These are phyloP conservation scores for Egretta garzetta DNA, from an alignment of 2,113 vertebrate species.

Conservation along the genomic window DNA sequence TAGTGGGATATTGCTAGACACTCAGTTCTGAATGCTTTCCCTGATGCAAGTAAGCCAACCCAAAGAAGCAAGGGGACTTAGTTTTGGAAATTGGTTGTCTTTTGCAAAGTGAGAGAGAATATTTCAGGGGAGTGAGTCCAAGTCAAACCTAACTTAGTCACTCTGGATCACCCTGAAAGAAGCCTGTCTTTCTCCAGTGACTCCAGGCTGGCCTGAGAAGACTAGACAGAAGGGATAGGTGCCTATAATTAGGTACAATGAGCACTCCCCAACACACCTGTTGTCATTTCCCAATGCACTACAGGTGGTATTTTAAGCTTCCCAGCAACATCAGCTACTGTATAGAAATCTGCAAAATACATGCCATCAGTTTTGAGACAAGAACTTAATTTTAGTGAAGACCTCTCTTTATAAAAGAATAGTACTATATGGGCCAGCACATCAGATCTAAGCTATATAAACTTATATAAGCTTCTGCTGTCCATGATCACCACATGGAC, in stretches of 20 bases:
- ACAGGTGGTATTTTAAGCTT: conserved; percentile 3
- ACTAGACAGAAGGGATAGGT: not conserved
- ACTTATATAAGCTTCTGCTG: conserved; percentile 25
- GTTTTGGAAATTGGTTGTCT: not conserved
- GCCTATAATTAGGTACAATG: not conserved
- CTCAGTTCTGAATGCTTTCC: not conserved
- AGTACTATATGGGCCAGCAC: not conserved
- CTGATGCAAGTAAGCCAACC: not conserved
- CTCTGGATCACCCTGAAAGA: not conserved
- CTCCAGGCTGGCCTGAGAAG: not conserved
- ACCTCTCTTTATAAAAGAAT: conserved; percentile 16
- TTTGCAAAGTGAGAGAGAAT: not conserved
- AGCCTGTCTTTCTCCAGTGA: not conserved
- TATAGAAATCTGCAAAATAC: not conserved
- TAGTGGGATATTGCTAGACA: not conserved
- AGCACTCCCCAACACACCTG: not conserved
- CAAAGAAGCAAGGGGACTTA: not conserved
- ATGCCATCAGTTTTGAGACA: not conserved
- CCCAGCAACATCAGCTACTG: not conserved
- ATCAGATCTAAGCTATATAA: not conserved
- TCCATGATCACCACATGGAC: not conserved
- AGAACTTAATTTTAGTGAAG: not conserved
- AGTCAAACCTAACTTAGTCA: not conserved
- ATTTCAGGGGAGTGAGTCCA: not conserved
- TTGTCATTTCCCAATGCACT: not conserved